Base-by-base conservation (phyloP, 2,888 invertebrate species). In the Cerastoderma edule region DNA sequence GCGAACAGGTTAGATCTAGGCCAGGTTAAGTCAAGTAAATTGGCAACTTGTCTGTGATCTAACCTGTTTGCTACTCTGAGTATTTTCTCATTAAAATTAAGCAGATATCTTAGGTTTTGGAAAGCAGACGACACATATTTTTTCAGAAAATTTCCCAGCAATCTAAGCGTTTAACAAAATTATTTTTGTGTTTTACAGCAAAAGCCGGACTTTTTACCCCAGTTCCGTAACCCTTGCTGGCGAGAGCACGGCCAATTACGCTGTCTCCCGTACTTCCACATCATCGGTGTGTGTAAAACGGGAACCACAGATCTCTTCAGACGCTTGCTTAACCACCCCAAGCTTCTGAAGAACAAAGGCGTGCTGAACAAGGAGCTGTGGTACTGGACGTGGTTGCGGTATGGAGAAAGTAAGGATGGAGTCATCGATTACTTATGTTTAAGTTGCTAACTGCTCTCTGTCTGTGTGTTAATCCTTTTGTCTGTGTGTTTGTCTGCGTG, bases 201-300 rank as follows among this genome's bases (percentile, higher is more conserved):
- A 48, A 68, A 72, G 39, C 82, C 83, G 8, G 50, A 60, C 6
- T 84, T 84, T 54, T 60, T 81, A 22, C 35, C 73, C 10, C 60
- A 77, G 33, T 87, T 67, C 72, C 85, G 85, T 70, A 87, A 87
- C 68, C 87, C 87, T 0, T 87, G 87, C 57, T 87, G 85, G 84
- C 71, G 78, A 28, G 77, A 85, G 39, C n/a, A 64, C 4, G 60
- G 67, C 1, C 39, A 19, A 13, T 30, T 87, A 0, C 71, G 78
- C n/a, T 89, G 89, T 65, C 56, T 89, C 10, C 89, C 89, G 0
- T 88, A 89, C 60, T 88, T 87, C 70, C 78, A 85, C 46, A 68
- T 89, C 44, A 76, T 89, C 48, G 89, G 89, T 13, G 83, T 85
- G 1, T 85, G 85, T 63, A 89, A 88, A 66, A 77, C 83, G 48